phyloP scores from a whole-genome alignment of 2,113 vertebrate genomes.

The Cisticola juncidis region DNA sequence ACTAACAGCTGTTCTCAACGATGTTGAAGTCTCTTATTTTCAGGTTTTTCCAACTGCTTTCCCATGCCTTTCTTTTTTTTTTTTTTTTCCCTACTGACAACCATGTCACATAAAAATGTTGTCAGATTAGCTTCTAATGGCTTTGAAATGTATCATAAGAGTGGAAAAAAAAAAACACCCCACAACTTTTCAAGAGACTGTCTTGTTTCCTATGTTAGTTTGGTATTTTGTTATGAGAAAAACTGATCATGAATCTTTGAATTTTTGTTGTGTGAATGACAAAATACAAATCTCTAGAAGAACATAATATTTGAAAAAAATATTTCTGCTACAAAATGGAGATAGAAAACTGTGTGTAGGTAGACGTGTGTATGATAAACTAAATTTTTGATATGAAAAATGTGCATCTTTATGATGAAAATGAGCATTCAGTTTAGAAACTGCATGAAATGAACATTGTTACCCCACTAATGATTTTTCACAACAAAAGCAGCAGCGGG shows the following conservation, averaged over 20 bases:
- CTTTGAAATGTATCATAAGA: slow-evolving; percentile 21
- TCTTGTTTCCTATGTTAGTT: background rate
- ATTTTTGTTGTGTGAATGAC: background rate
- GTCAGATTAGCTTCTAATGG: slow-evolving; percentile 1
- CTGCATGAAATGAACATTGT: background rate
- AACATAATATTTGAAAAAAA: background rate
- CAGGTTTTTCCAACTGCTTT: slow-evolving; percentile 24
- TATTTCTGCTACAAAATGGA: background rate
- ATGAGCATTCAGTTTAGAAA: background rate
- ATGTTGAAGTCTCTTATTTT: background rate
- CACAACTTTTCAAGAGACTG: background rate
- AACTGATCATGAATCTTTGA: background rate
- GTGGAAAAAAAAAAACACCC: background rate
- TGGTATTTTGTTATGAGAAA: background rate
- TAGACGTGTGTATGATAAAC: background rate
- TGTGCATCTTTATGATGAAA: background rate
- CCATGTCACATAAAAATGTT: slow-evolving; percentile 12
- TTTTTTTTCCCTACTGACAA: background rate
- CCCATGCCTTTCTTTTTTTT: slow-evolving; percentile 5
- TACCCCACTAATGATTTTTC: background rate
- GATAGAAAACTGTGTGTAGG: background rate
- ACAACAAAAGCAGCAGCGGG: background rate
- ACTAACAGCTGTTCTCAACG: slow-evolving; percentile 20
- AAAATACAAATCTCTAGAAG: background rate
- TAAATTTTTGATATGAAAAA: background rate